These are phyloP conservation scores for Andrena bicolor DNA, from an alignment of 2,888 invertebrate species.

Conservation along the genomic window DNA sequence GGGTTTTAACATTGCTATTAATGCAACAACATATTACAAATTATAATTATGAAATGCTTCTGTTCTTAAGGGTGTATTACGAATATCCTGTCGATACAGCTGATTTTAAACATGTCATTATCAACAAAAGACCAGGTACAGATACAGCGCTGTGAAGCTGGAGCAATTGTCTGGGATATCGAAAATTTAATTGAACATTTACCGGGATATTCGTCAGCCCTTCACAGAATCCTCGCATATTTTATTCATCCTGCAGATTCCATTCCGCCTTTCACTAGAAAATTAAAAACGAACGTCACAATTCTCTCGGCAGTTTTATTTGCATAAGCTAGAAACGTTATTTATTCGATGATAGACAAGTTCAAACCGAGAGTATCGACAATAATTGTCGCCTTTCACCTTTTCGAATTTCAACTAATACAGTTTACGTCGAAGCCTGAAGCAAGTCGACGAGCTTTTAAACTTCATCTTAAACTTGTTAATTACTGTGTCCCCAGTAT, in stretches of 20 bases:
- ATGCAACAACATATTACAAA: too few species aligned
- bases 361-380: slow-evolving; percentile 11
- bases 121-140: neutral
- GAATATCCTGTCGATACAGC: neutral
- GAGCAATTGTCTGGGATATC: slow-evolving; percentile 8
- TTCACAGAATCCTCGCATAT: slow-evolving; percentile 31
- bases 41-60: too few species aligned
- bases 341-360: slow-evolving; percentile 32
- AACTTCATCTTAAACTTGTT: slow-evolving; percentile 56
- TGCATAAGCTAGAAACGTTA: slow-evolving; percentile 29
- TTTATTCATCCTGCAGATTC: slow-evolving; percentile 38
- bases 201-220: slow-evolving; percentile 18
- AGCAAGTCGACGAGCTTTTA: slow-evolving; percentile 44
- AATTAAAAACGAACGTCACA: slow-evolving; percentile 51
- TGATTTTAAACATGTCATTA: neutral
- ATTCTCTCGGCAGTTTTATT: slow-evolving; percentile 38
- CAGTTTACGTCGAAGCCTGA: slow-evolving; percentile 14
- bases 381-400: slow-evolving; percentile 2
- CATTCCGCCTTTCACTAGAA: slow-evolving; percentile 36
- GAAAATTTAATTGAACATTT: slow-evolving; percentile 56
- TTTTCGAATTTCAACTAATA: slow-evolving; percentile 35
- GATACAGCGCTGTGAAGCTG: neutral
- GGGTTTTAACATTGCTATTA: too few species aligned
- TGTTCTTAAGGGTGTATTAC: too few species aligned
- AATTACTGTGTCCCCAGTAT: slow-evolving; percentile 45